Conservation (phyloP, 2,113 vertebrate species). For the Indicator maculatus region DNA sequence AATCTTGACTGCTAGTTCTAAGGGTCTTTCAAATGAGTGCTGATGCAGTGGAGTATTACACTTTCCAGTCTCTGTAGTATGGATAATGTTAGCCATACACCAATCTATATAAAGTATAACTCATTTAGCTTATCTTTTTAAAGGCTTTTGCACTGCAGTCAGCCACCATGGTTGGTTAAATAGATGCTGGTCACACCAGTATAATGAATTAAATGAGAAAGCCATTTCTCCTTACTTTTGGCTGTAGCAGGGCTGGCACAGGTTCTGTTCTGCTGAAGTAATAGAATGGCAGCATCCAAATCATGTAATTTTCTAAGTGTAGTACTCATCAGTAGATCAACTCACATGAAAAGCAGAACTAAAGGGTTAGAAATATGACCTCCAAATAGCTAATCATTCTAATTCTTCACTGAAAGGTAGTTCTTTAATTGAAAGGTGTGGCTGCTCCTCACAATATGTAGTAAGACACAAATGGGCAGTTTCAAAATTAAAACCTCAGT, state of each 20-base stretch:
- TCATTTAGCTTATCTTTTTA: conserved; percentile 51
- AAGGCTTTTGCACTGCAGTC: conserved; percentile 45
- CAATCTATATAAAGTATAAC: neutral
- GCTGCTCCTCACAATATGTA: no score
- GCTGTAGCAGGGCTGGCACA: conserved; percentile 50
- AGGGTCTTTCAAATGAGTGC: neutral
- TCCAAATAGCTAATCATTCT: neutral
- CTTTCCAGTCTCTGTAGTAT: neutral
- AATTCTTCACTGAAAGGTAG: conserved; percentile 19
- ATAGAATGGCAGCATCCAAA: conserved; percentile 10
- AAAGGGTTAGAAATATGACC: neutral
- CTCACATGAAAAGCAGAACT: conserved; percentile 18
- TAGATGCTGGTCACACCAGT: conserved; percentile 40
- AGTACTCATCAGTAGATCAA: conserved; percentile 43
- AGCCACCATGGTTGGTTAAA: conserved; percentile 56
- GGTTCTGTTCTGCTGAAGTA: conserved; percentile 32
- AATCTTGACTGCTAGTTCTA: neutral
- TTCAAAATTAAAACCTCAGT: neutral
- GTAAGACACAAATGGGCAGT: no score
- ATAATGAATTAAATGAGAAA: conserved; percentile 67
- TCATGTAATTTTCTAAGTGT: conserved; percentile 51
- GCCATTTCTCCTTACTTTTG: conserved; percentile 58
- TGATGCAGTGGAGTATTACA: neutral
- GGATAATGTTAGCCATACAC: neutral
- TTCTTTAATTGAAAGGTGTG: conserved; percentile 32